Base-by-base conservation (phyloP, 2,113 vertebrate species). In the Crotalus tigris region DNA sequence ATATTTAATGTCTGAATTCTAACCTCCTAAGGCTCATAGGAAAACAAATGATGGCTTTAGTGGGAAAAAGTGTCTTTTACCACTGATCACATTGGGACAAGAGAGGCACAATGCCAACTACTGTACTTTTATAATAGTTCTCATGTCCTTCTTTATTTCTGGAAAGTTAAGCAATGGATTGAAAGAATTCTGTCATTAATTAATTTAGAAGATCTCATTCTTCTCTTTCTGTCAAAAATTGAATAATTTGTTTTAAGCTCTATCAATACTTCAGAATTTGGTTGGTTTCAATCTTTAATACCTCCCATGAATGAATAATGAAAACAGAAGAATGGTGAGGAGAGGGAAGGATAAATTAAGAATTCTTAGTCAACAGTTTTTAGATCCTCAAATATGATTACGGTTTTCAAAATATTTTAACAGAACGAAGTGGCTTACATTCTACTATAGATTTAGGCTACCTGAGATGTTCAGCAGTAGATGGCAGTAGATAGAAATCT, bases 171-270 rank as follows among this genome's bases (percentile, higher is more conserved):
- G 33, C n/a, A 88, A 21, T n/a, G 51, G 59, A 54, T 2, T 89
- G 90, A 90, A 96, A 96, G 85, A 94, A 94, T 69, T 92, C 91
- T 29, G 57, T 5, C 15, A 89, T 95, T 85, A 44, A 92, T 93
- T 95, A 96, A 93, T 94, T 95, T 90, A 95, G 94, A 92, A 75
- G 95, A 94, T 95, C 94, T 94, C 93, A 85, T 93, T 94, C 90
- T 94, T 91, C 53, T 85, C 92, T 0, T 61, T 95, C 93, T 88
- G 89, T 69, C 0, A 93, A 89, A 81, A 81, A 81, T 44, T 6
- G 91, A 51, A 94, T 85, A 75, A 88, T 90, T 93, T 91, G 2
- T 91, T 69, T 69, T 59, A 92, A 49, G 44, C 39, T 88, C 29
- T 29, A 92, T 91, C 75, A 85, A 85, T 24, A 55, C 23, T 44